These are phyloP conservation scores for Tyto alba DNA, from an alignment of 2,113 vertebrate genomes.

Conservation along the genomic window DNA sequence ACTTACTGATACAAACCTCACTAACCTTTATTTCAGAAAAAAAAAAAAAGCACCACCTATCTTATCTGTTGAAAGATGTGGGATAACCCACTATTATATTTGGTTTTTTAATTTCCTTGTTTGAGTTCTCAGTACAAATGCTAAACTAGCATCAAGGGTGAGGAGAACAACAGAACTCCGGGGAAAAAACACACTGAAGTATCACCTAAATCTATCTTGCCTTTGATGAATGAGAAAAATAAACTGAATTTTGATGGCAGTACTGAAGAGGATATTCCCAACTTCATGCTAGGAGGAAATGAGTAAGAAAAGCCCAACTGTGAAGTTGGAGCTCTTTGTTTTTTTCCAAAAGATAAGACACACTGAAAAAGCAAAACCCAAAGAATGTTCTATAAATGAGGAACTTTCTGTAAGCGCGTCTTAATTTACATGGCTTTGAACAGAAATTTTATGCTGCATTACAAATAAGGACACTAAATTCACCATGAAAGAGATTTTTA, in stretches of 20 bases:
- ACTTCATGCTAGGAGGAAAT: not conserved
- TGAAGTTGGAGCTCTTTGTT: not conserved
- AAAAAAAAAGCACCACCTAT: not conserved
- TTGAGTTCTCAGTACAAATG: conserved; percentile 15
- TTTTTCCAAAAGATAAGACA: conserved; percentile 2
- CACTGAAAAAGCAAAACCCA: not conserved
- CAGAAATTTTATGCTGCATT: not conserved
- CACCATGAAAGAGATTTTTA: not conserved
- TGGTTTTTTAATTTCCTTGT: not conserved
- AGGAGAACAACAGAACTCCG: not conserved
- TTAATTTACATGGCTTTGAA: not conserved
- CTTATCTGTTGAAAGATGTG: not conserved
- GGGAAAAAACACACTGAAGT: not conserved
- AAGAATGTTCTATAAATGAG: not conserved
- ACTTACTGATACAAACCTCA: conserved; percentile 13
- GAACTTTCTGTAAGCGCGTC: not conserved
- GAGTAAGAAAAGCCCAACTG: conserved; percentile 30
- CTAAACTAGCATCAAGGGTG: not conserved
- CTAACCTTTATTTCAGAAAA: not conserved
- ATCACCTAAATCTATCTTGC: conserved; percentile 5
- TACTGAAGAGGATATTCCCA: conserved; percentile 12
- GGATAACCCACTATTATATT: not conserved
- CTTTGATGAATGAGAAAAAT: conserved; percentile 7
- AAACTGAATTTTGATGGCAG: conserved; percentile 21
- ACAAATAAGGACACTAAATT: not conserved